phyloP scores from a whole-genome alignment of 2,113 vertebrate genomes.

The Ancistrus triradiatus region DNA sequence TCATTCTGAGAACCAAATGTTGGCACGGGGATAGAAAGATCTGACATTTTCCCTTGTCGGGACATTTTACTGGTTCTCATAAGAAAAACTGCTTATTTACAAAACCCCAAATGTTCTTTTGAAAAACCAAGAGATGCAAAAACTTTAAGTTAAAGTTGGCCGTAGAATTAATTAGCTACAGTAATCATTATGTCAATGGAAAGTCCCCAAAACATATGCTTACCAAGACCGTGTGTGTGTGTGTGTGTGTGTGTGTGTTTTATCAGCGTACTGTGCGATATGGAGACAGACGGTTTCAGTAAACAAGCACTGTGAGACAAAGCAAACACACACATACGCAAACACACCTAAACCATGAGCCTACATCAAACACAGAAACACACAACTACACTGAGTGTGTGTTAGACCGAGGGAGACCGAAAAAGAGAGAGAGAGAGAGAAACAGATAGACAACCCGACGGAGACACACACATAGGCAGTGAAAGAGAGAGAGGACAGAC shows the following conservation, averaged over 20 bases:
- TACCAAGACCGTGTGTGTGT: neutral
- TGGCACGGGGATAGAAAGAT: too few relatives aligned
- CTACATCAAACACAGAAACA: too few relatives aligned
- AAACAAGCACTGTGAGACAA: slow-evolving; percentile 35
- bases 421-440: slow-evolving; percentile 49
- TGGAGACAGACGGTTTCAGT: slow-evolving; percentile 30
- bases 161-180: too few relatives aligned
- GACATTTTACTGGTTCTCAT: too few relatives aligned
- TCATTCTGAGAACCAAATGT: too few relatives aligned
- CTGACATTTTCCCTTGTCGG: too few relatives aligned
- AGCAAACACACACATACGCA: slow-evolving; percentile 32
- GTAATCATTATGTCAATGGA: too few relatives aligned
- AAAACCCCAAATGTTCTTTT: too few relatives aligned
- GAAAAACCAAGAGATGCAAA: neutral
- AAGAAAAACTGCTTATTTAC: too few relatives aligned
- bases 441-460: slow-evolving; percentile 55
- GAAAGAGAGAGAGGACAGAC: slow-evolving; percentile 45
- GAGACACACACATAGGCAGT: slow-evolving; percentile 47
- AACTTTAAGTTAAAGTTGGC: neutral
- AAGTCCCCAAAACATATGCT: too few relatives aligned
- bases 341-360: slow-evolving; percentile 8
- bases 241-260: slow-evolving; percentile 9
- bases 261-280: slow-evolving; percentile 18
- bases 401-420: slow-evolving; percentile 1
- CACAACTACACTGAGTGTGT: neutral